phyloP scores from a whole-genome alignment of 2,797 vertebrate species.

The Glyptemys insculpta region DNA sequence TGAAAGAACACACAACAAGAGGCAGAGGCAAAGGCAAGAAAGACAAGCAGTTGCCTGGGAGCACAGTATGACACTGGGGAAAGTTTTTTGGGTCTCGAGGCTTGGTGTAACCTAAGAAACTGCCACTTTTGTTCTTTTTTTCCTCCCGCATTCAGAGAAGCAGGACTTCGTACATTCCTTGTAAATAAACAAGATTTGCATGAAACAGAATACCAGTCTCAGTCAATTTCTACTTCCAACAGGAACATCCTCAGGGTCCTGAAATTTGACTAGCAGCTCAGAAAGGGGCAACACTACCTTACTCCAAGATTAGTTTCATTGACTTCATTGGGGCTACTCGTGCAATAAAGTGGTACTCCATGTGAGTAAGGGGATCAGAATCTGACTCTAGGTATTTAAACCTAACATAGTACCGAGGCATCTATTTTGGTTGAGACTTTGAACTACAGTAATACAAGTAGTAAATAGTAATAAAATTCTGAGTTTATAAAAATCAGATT shows the following conservation, averaged over 20 bases:
- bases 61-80: neutral
- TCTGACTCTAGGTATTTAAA: neutral
- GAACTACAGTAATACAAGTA: neutral
- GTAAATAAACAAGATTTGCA: neutral
- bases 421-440: neutral
- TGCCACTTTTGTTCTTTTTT: neutral
- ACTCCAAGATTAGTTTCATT: neutral
- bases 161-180: neutral
- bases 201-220: neutral
- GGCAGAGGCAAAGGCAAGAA: neutral
- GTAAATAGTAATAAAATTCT: neutral
- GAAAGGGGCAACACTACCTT: neutral
- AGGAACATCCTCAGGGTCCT: neutral
- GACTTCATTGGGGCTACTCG: neutral
- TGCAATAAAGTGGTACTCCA: neutral
- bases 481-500: neutral
- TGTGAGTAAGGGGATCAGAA: neutral
- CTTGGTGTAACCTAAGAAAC: neutral
- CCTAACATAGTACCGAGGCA: neutral
- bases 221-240: neutral
- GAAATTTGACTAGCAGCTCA: neutral
- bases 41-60: neutral
- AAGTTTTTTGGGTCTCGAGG: neutral
- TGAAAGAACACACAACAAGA: neutral
- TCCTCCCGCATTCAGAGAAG: neutral